Evolutionary conservation across 1,140 invertebrate species (phyloP).

Genomic region (Semibalanus balanoides): DNA sequence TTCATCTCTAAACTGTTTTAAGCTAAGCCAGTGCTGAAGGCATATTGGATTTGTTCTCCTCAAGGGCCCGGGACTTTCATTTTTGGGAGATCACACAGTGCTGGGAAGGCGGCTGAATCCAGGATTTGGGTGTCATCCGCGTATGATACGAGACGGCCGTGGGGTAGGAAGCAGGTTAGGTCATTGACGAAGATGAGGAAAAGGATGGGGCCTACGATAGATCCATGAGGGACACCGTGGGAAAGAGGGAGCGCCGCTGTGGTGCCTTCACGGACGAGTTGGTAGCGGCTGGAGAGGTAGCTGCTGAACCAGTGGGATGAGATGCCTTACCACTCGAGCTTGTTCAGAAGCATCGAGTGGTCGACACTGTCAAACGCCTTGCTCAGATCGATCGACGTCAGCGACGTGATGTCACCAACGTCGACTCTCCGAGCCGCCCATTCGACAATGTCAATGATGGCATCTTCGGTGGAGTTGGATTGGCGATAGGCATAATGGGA

Average conservation of each 20-base stretch:
- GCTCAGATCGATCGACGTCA: not conserved
- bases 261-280: not conserved
- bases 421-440: not conserved
- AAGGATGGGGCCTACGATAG: not conserved
- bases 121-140: not conserved
- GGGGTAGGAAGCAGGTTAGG: not conserved
- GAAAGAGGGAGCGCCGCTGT: not conserved
- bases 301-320: not conserved
- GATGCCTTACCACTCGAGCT: not conserved
- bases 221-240: not conserved
- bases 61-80: not conserved
- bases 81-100: not conserved
- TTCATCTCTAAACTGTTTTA: not conserved
- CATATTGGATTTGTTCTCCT: not conserved
- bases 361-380: not conserved
- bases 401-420: not conserved
- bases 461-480: not conserved
- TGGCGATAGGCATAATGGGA: not conserved
- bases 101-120: not conserved
- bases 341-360: not conserved
- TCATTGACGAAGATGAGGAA: not conserved
- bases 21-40: not conserved
- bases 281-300: not conserved
- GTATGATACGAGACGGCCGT: not conserved
- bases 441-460: not conserved